Base-by-base conservation (phyloP, 1,140 invertebrate species). In the Lasioglossum baleicum region DNA sequence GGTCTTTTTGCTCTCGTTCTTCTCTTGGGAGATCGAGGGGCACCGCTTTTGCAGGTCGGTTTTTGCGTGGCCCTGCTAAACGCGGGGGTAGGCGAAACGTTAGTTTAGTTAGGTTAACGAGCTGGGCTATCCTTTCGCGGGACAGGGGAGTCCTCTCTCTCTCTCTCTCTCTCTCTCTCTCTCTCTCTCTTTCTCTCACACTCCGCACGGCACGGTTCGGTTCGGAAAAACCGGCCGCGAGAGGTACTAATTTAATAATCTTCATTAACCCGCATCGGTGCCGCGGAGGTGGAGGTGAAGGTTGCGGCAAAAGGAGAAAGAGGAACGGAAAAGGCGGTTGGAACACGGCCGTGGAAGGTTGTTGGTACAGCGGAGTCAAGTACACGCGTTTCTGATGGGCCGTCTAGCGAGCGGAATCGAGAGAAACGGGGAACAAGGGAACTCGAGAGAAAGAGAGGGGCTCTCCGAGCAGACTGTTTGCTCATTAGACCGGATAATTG, bases 401-500 rank as follows among this genome's bases (percentile, higher is more conserved):
- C 73, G 81, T 80, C 76, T 75, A 76, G 82, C 82, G 83, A 85
- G 78, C 70, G 70, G 71, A 79, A 82, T 73, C 51, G 78, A 76
- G 75, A 81, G 61, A 78, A 70, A 77, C 72, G 80, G 74, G 48
- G 69, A 77, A 51, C 78, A 65, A 82, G 72, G 26, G 75, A 83
- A 67, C 77, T 7, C 68, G 63, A 60, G 75, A 63, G 65, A 80
- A 20, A 65, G 68, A 87, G 67, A 61, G 64, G 72, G 73, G 77
- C 35, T 61, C 73, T 84, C 69, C 82, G 76, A 86, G 74, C 82
- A 86, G 87, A 89, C 90, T 92, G 90, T 92, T 92, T 92, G 90
- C 90, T 92, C 91, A 92, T 91, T 92, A 92, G 91, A 92, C 90
- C 91, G 91, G 89, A 91, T 92, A 92, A 92, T 92, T 92, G 88